phyloP scores from a whole-genome alignment of 2,888 invertebrate species.

The Heliconius aoede region DNA sequence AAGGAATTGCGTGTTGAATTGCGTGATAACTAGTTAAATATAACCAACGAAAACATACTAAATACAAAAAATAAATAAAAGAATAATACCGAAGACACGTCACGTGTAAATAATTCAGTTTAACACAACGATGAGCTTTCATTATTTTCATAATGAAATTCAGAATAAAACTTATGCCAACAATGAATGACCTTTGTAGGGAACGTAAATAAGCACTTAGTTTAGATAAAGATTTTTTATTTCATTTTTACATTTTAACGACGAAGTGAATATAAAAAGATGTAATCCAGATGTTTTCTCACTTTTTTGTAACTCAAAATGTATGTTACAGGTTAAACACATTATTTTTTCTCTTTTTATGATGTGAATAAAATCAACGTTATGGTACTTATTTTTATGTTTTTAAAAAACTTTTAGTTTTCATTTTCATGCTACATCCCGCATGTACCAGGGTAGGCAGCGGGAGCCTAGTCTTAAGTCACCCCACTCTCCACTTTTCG shows the following conservation, averaged over 20 bases:
- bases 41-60: conserved; percentile 27
- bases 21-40: not conserved
- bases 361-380: no score
- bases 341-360: no score
- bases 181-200: conserved; percentile 27
- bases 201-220: conserved; percentile 17
- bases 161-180: conserved; percentile 27
- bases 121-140: conserved; percentile 40
- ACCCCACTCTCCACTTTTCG: not conserved
- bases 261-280: not conserved
- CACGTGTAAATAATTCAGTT: conserved; percentile 44
- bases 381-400: no score
- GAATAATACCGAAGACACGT: conserved; percentile 18
- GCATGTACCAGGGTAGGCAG: not conserved
- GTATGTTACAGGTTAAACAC: not conserved
- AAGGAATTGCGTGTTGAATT: no score
- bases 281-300: not conserved
- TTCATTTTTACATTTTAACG: conserved; percentile 3
- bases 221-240: conserved; percentile 13
- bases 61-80: conserved; percentile 30
- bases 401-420: no score
- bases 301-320: not conserved
- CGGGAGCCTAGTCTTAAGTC: not conserved
- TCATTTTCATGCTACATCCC: not conserved
- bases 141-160: conserved; percentile 41